These are phyloP conservation scores for Eueides isabella DNA, from an alignment of 1,140 invertebrate genomes.

Conservation along the genomic window DNA sequence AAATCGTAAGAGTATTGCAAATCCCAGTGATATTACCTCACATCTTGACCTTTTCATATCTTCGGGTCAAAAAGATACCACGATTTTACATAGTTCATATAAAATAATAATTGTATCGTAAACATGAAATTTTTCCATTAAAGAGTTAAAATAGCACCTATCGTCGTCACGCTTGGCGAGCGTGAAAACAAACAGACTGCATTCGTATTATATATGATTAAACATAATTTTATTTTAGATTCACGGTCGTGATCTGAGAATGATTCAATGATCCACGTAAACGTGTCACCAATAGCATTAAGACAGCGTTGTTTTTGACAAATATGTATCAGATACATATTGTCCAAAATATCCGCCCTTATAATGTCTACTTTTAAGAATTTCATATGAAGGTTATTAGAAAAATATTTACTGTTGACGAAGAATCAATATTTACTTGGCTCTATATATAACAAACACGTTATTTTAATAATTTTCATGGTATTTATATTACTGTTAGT, in stretches of 20 bases:
- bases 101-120: neutral
- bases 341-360: neutral
- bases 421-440: neutral
- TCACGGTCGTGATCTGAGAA: neutral
- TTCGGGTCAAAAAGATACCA: conserved; percentile 31
- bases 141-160: conserved; percentile 21
- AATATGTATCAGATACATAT: neutral
- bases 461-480: neutral
- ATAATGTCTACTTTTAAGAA: too few relatives aligned
- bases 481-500: neutral
- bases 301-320: neutral
- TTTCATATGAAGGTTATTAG: neutral
- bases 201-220: neutral
- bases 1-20: conserved; percentile 15
- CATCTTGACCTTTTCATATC: conserved; percentile 31
- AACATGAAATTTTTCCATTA: conserved; percentile 33
- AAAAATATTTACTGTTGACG: neutral
- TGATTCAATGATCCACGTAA: neutral
- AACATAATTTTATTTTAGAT: neutral
- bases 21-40: conserved; percentile 30
- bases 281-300: neutral
- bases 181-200: neutral
- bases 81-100: conserved; percentile 22
- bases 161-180: conserved; percentile 22
- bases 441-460: neutral